Percentiles rank a stretch among this genome's conserved stretches.
phyloP scores from a whole-genome alignment of 2,888 invertebrate species.

The Orthonevra nobilis region DNA sequence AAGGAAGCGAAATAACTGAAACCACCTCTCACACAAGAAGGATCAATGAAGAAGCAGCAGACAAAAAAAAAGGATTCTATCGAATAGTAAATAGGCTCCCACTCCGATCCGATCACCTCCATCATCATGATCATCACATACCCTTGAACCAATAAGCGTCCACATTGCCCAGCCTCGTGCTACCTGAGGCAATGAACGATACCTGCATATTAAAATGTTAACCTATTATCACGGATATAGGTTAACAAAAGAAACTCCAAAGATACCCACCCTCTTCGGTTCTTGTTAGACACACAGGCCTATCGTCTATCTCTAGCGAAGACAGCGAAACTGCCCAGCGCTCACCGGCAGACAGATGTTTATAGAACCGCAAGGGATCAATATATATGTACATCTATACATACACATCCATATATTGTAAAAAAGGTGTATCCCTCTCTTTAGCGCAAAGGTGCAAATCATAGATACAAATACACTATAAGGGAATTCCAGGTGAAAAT shows the following conservation, averaged over 20 bases:
- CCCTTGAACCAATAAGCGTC: slow-evolving; percentile 70
- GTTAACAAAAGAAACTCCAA: slow-evolving; percentile 70
- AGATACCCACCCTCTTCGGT: slow-evolving; percentile 65
- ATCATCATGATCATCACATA: slow-evolving; percentile 44
- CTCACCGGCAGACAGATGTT: slow-evolving; percentile 55
- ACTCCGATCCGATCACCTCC: slow-evolving; percentile 23
- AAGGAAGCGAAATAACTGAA: slow-evolving; percentile 20
- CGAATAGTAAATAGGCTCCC: slow-evolving; percentile 50
- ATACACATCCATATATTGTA: slow-evolving; percentile 9
- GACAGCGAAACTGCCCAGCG: slow-evolving; percentile 15
- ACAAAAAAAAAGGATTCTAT: slow-evolving; percentile 20
- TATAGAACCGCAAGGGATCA: slow-evolving; percentile 40
- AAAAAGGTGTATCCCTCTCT: slow-evolving; percentile 43
- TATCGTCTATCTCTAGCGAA: slow-evolving; percentile 39
- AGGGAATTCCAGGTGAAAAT: slow-evolving; percentile 62
- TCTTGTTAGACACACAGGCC: slow-evolving; percentile 45
- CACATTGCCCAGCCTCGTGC: slow-evolving; percentile 62
- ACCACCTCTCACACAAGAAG: slow-evolving; percentile 29
- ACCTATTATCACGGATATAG: slow-evolving; percentile 71
- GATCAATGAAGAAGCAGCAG: background rate
- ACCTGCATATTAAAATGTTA: slow-evolving; percentile 71
- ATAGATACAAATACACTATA: slow-evolving; percentile 16
- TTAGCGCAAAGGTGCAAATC: slow-evolving; percentile 39
- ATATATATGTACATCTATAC: slow-evolving; percentile 4
- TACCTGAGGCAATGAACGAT: slow-evolving; percentile 69